phyloP scores from a whole-genome alignment of 2,888 invertebrate genomes.

The Doris montereyensis region DNA sequence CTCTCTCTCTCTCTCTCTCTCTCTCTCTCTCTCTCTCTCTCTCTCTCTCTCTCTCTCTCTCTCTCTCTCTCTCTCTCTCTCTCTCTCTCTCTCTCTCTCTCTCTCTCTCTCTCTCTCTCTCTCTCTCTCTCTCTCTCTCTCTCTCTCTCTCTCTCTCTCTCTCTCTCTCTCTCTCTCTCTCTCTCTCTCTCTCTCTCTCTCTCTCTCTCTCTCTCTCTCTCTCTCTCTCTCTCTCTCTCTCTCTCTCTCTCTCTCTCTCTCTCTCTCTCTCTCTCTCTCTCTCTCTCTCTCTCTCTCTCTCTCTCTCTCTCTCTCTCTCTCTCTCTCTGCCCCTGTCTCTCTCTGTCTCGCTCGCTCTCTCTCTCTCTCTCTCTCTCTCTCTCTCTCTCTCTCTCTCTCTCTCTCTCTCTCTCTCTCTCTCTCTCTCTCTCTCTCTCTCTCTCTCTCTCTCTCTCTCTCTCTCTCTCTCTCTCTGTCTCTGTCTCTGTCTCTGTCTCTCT shows the following conservation, averaged over 20 bases:
- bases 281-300: slow-evolving; percentile 17
- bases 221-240: not conserved
- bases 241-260: not conserved
- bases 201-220: not conserved
- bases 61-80: not conserved
- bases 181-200: not conserved
- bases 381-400: slow-evolving; percentile 13
- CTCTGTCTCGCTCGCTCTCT: too few relatives aligned
- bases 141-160: not conserved
- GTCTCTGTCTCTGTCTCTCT: not conserved
- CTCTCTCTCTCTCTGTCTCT: not conserved
- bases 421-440: slow-evolving; percentile 23
- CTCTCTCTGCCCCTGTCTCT: too few relatives aligned
- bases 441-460: slow-evolving; percentile 6
- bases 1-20: not conserved
- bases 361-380: too few relatives aligned
- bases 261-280: not conserved
- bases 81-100: not conserved
- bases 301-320: slow-evolving; percentile 23
- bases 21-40: not conserved
- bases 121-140: not conserved
- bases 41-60: not conserved
- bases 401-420: not conserved
- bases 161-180: not conserved
- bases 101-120: not conserved